Percentiles rank a stretch among this genome's conserved stretches.
Evolutionary conservation across 2,797 vertebrate genomes (phyloP).

Genomic region (Lepus oiostolus): DNA sequence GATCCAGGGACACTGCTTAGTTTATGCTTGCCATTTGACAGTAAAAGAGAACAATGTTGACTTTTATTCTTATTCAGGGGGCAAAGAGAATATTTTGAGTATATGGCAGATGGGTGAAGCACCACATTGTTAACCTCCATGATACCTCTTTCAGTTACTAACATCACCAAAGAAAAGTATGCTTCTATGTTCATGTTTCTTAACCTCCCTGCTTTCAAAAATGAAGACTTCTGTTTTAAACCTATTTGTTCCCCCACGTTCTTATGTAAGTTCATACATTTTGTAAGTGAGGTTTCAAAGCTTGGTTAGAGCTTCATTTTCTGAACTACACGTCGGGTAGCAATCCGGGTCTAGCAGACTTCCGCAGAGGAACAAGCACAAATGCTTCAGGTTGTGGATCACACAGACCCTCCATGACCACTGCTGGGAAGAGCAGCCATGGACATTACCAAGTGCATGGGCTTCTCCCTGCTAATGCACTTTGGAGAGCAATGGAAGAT

Average conservation of each 20-base stretch:
- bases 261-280: background rate
- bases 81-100: slow-evolving; percentile 19
- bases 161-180: background rate
- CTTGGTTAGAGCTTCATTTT: background rate
- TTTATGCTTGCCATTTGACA: slow-evolving; percentile 78
- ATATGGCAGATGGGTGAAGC: background rate
- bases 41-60: slow-evolving; percentile 60
- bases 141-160: slow-evolving; percentile 52
- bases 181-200: background rate
- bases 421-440: accelerated
- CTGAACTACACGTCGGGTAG: background rate
- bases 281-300: background rate
- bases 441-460: too few relatives aligned
- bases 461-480: too few relatives aligned
- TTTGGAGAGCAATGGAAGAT: too few relatives aligned
- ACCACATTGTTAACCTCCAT: slow-evolving; percentile 51
- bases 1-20: slow-evolving; percentile 36
- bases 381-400: background rate
- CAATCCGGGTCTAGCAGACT: background rate
- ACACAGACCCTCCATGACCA: accelerated
- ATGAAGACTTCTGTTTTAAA: background rate
- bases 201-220: slow-evolving; percentile 40
- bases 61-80: slow-evolving; percentile 50
- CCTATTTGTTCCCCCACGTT: background rate
- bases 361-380: background rate